Evolutionary conservation across 35 echinoderm and acorn worm species (phyloP).

Genomic region (Apostichopus parvimensis): DNA sequence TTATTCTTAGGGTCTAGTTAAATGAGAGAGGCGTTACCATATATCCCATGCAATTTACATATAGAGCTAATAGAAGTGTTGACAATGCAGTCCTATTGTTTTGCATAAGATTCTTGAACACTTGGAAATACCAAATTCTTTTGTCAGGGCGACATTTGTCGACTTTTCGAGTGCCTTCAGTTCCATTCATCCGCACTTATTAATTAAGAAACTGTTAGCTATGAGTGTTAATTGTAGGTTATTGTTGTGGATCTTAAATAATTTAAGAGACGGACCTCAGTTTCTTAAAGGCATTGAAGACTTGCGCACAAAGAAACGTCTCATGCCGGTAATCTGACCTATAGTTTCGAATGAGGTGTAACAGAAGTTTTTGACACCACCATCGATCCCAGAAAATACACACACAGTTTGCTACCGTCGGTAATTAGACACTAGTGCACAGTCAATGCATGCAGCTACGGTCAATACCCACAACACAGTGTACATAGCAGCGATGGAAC

Average conservation of each 20-base stretch:
- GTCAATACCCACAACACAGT: no score
- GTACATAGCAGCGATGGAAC: no score
- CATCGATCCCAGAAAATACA: no score
- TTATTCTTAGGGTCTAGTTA: background rate
- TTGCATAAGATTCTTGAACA: conserved; percentile 30
- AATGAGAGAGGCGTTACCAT: background rate
- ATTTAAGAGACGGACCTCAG: background rate
- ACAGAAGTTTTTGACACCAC: no score
- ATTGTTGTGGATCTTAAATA: background rate
- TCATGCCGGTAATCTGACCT: no score
- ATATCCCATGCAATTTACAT: conserved; percentile 37
- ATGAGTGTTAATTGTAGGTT: conserved; percentile 7
- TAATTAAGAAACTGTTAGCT: background rate
- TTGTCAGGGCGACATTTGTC: conserved; percentile 9
- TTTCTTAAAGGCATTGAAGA: background rate
- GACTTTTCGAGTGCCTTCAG: conserved; percentile 49
- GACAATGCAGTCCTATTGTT: conserved; percentile 37
- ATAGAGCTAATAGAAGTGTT: conserved; percentile 15
- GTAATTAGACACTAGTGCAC: no score
- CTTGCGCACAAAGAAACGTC: no score
- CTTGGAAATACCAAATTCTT: conserved; percentile 26
- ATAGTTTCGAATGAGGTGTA: no score
- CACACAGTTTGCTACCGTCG: no score
- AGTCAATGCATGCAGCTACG: no score
- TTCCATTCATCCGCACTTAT: background rate